phyloP scores from a whole-genome alignment of 2,797 vertebrate species.

The Catostomus latipinnis region DNA sequence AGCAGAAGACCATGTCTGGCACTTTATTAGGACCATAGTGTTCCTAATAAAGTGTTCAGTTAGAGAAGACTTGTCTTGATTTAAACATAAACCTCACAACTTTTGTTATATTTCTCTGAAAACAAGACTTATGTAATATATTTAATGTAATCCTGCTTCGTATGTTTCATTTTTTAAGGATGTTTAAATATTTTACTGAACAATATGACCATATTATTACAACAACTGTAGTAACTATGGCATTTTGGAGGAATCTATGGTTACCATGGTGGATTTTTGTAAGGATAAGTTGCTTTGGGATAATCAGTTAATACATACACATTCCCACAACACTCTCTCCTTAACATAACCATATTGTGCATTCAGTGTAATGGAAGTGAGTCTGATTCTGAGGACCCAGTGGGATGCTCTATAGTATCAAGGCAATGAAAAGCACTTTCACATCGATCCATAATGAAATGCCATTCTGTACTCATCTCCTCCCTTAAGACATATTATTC shows the following conservation, averaged over 20 bases:
- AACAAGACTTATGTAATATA: too few relatives aligned
- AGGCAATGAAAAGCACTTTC: conserved; percentile 50
- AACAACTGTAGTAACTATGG: not conserved
- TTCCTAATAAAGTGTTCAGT: too few relatives aligned
- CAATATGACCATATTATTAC: too few relatives aligned
- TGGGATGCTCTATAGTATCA: conserved; percentile 32
- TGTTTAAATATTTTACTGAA: too few relatives aligned
- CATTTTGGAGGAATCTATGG: not conserved
- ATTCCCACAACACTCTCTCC: conserved; percentile 1
- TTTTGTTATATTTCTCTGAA: too few relatives aligned
- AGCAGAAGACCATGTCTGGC: too few relatives aligned
- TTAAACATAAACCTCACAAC: too few relatives aligned
- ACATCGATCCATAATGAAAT: conserved; percentile 64
- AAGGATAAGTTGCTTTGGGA: not conserved
- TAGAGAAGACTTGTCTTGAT: too few relatives aligned
- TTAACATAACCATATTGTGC: not conserved
- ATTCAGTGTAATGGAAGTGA: conserved; percentile 8
- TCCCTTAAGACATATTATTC: conserved; percentile 62
- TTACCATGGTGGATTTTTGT: not conserved
- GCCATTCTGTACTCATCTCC: conserved; percentile 60
- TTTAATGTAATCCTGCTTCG: too few relatives aligned
- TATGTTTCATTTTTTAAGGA: too few relatives aligned
- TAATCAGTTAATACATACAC: not conserved
- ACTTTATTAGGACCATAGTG: too few relatives aligned
- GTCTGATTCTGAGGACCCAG: conserved; percentile 28